Evolutionary conservation across 2,888 invertebrate species (phyloP).

Genomic region (Microplitis manilae): DNA sequence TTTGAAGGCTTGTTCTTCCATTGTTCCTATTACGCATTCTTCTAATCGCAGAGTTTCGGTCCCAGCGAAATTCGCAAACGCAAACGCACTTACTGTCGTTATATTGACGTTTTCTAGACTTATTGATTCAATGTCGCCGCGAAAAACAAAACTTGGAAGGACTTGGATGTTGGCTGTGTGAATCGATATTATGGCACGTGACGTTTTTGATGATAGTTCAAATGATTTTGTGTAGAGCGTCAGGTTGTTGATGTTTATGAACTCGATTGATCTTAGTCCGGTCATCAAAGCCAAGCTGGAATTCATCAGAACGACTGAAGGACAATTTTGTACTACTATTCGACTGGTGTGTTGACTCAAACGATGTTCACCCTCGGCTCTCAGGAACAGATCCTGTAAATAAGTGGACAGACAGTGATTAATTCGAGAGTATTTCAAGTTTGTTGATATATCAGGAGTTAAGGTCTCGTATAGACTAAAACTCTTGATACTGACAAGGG

Average conservation of each 20-base stretch:
- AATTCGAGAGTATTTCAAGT: not conserved
- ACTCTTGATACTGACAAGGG: conserved; percentile 1
- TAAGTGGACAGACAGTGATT: conserved; percentile 15
- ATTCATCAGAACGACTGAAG: conserved; percentile 61
- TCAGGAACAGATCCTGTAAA: conserved; percentile 76
- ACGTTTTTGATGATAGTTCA: conserved; percentile 59
- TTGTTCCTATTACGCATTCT: conserved; percentile 75
- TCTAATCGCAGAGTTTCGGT: conserved; percentile 78
- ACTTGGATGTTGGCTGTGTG: conserved; percentile 70
- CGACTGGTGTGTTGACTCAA: conserved; percentile 74
- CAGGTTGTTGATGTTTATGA: conserved; percentile 78
- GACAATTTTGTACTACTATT: conserved; percentile 80
- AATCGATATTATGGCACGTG: conserved; percentile 68
- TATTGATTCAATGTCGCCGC: conserved; percentile 82
- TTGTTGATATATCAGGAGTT: not conserved
- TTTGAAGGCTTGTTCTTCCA: conserved; percentile 84
- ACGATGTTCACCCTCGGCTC: conserved; percentile 75
- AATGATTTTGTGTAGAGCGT: conserved; percentile 73
- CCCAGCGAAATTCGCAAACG: conserved; percentile 81
- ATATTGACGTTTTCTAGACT: conserved; percentile 78
- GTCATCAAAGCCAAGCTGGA: conserved; percentile 75
- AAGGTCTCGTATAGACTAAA: not conserved
- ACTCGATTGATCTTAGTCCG: conserved; percentile 77
- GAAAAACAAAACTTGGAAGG: conserved; percentile 76
- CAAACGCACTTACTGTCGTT: conserved; percentile 79